Evolutionary conservation across 2,888 invertebrate genomes (phyloP).

Genomic region (Drosophila borealis): DNA sequence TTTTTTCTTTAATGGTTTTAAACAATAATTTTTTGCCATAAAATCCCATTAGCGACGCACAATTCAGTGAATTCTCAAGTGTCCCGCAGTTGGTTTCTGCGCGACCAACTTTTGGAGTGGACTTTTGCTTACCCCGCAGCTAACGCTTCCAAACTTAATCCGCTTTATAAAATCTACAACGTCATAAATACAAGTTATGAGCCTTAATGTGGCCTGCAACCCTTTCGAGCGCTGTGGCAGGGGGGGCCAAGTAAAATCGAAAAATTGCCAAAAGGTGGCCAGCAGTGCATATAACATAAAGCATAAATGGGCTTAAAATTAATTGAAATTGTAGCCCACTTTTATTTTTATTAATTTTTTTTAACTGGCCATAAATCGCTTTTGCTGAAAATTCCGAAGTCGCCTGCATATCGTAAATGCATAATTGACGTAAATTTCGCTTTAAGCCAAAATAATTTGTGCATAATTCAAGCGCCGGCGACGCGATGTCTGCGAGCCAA

Average conservation of each 20-base stretch:
- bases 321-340: slow-evolving; percentile 69
- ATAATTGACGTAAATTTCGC: slow-evolving; percentile 65
- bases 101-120: slow-evolving; percentile 55
- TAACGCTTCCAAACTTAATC: slow-evolving; percentile 51
- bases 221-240: slow-evolving; percentile 28
- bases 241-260: slow-evolving; percentile 23
- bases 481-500: slow-evolving; percentile 20
- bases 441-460: slow-evolving; percentile 67
- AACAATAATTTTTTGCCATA: slow-evolving; percentile 21
- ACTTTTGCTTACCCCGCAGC: slow-evolving; percentile 19
- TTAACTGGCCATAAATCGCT: slow-evolving; percentile 38
- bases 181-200: slow-evolving; percentile 65
- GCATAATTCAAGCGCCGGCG: slow-evolving; percentile 51
- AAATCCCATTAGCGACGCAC: slow-evolving; percentile 27
- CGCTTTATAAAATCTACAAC: slow-evolving; percentile 50
- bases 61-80: slow-evolving; percentile 54
- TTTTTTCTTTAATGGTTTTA: slow-evolving; percentile 6
- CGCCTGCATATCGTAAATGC: slow-evolving; percentile 50
- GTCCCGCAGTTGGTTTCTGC: slow-evolving; percentile 45
- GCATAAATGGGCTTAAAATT: slow-evolving; percentile 72
- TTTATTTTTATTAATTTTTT: slow-evolving; percentile 14
- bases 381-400: slow-evolving; percentile 26
- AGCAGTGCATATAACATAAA: slow-evolving; percentile 6
- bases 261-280: slow-evolving; percentile 32
- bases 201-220: slow-evolving; percentile 44